These are phyloP conservation scores for Polymixis flavicincta DNA, from an alignment of 2,888 invertebrate species.

Conservation along the genomic window DNA sequence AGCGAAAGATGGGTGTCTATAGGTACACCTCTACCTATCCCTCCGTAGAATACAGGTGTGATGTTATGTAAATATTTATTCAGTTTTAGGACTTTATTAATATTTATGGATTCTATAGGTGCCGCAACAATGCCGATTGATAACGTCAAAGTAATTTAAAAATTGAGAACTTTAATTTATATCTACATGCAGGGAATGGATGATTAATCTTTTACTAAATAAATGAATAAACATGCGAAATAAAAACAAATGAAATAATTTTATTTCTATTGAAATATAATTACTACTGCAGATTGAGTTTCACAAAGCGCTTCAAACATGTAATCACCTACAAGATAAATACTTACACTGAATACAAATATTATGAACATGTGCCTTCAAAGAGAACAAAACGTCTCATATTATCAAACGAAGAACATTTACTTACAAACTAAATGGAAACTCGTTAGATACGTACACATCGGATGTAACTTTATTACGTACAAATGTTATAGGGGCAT, in stretches of 20 bases:
- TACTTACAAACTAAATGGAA: constrained; percentile 35
- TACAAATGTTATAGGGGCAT: constrained; percentile 18
- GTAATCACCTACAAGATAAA: constrained; percentile 7
- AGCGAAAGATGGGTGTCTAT: no score
- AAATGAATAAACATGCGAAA: neutral
- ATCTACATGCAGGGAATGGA: neutral
- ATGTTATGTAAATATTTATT: no score
- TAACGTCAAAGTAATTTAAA: neutral
- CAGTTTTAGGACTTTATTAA: neutral
- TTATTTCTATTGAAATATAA: neutral
- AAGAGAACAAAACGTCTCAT: constrained; percentile 31
- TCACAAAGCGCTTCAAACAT: neutral
- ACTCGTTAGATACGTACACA: constrained; percentile 7
- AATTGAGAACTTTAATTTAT: neutral
- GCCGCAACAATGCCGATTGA: neutral
- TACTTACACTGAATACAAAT: constrained; percentile 13
- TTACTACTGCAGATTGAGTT: neutral
- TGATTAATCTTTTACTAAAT: neutral
- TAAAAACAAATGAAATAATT: neutral
- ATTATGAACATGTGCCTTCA: constrained; percentile 14
- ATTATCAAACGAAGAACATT: constrained; percentile 19
- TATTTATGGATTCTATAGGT: neutral
- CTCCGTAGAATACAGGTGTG: no score
- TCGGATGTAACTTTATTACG: neutral
- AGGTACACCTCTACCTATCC: no score